Percentiles rank a stretch among this genome's conserved stretches.
These are phyloP conservation scores for Pipistrellus kuhlii DNA, from an alignment of 2,797 vertebrate genomes.

Conservation along the genomic window DNA sequence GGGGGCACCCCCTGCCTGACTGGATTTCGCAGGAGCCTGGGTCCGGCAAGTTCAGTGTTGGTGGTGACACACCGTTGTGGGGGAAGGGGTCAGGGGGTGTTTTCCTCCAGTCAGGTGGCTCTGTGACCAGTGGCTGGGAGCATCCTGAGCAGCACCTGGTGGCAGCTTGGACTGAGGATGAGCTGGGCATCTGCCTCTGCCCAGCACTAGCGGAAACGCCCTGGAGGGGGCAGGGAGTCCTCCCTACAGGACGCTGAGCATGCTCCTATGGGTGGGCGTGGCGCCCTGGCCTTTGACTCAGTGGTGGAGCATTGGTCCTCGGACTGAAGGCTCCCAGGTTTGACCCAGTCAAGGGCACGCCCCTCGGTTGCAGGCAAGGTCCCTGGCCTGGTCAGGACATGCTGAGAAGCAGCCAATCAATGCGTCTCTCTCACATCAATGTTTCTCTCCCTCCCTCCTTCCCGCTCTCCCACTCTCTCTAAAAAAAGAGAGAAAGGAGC, in stretches of 20 bases:
- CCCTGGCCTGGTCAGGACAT: neutral
- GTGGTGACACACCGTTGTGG: neutral
- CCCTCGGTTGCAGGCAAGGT: neutral
- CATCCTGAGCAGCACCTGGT: neutral
- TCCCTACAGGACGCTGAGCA: neutral
- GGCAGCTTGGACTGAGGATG: neutral
- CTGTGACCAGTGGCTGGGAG: neutral
- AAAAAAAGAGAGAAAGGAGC: neutral
- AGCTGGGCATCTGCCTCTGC: too few species aligned
- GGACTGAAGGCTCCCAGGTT: neutral
- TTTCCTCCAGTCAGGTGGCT: neutral
- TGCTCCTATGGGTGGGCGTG: too few species aligned
- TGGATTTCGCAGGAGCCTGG: neutral
- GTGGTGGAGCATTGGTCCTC: neutral
- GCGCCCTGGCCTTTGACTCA: neutral
- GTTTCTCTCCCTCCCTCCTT: neutral
- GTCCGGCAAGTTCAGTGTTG: neutral
- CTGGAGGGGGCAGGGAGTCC: neutral
- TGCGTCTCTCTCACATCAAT: neutral
- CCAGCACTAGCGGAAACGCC: neutral
- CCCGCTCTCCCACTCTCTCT: fast-evolving
- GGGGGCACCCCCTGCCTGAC: neutral
- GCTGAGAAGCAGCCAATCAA: neutral
- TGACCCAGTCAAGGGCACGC: neutral
- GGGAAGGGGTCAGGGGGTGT: too few species aligned